Evolutionary conservation across 2,888 invertebrate species (phyloP).

Genomic region (Baccha elongata): DNA sequence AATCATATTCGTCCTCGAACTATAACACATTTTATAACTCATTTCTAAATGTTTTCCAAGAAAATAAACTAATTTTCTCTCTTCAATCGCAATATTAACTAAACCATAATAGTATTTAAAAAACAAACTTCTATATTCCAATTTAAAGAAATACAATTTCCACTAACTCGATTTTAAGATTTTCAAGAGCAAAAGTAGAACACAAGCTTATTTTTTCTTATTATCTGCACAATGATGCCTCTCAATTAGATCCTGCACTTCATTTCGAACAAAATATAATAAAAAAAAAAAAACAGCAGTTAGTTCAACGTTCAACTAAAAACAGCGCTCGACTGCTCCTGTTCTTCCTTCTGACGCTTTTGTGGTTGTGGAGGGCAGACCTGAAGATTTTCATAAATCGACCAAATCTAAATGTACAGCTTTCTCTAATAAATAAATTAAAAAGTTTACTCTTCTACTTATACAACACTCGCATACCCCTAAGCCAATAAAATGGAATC

Average conservation of each 20-base stretch:
- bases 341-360: not conserved
- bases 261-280: constrained; percentile 25
- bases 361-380: not conserved
- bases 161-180: constrained; percentile 14
- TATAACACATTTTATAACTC: too few relatives aligned
- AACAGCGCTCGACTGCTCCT: constrained; percentile 24
- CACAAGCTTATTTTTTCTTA: not conserved
- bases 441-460: constrained; percentile 53
- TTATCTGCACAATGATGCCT: not conserved
- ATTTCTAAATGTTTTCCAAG: too few relatives aligned
- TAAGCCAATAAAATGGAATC: constrained; percentile 66
- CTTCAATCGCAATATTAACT: not conserved
- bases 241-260: constrained; percentile 43
- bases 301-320: constrained; percentile 32
- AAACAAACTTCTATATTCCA: constrained; percentile 2
- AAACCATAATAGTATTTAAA: not conserved
- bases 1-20: too few relatives aligned
- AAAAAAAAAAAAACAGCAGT: not conserved
- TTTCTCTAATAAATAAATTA: constrained; percentile 64
- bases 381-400: constrained; percentile 57
- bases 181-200: constrained; percentile 7
- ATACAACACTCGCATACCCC: constrained; percentile 9
- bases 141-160: constrained; percentile 2
- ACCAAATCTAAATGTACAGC: constrained; percentile 49
- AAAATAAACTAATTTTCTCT: too few relatives aligned